These are phyloP conservation scores for Luffia ferchaultella DNA, from an alignment of 2,888 invertebrate species.

Conservation along the genomic window DNA sequence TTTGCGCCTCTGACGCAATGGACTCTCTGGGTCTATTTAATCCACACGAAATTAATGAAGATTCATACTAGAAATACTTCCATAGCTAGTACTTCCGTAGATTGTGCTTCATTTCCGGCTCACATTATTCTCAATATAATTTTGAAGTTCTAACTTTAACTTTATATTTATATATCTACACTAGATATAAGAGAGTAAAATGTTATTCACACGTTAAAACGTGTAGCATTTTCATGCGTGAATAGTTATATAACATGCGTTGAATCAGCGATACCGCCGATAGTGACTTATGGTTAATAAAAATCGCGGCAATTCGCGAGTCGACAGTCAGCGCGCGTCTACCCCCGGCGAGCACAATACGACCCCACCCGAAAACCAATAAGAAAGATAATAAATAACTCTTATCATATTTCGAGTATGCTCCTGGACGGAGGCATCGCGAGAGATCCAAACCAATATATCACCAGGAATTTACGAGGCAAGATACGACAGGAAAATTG, in stretches of 20 bases:
- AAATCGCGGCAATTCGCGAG: slow-evolving; percentile 3
- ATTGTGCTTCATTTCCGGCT: no score
- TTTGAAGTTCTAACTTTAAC: no score
- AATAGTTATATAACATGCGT: no score
- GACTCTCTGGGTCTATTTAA: slow-evolving; percentile 43
- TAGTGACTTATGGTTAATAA: slow-evolving; percentile 2
- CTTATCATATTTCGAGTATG: slow-evolving; percentile 68
- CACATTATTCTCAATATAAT: no score
- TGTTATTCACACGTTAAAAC: no score
- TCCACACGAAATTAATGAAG: slow-evolving; percentile 45
- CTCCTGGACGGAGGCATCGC: slow-evolving; percentile 61
- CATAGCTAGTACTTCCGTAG: no score
- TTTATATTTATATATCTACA: no score
- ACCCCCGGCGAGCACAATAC: slow-evolving; percentile 30
- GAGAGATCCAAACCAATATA: slow-evolving; percentile 74
- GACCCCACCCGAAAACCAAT: slow-evolving; percentile 60
- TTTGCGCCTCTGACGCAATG: slow-evolving; percentile 15
- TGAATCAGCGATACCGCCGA: not conserved
- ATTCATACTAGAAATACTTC: no score
- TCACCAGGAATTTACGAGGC: slow-evolving; percentile 87
- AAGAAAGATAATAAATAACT: slow-evolving; percentile 68
- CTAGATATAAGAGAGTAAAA: no score
- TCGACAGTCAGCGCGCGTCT: slow-evolving; percentile 22
- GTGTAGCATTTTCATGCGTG: no score
- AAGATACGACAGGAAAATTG: slow-evolving; percentile 94